phyloP scores from a whole-genome alignment of 2,113 vertebrate genomes.

The Phaethornis superciliosus region DNA sequence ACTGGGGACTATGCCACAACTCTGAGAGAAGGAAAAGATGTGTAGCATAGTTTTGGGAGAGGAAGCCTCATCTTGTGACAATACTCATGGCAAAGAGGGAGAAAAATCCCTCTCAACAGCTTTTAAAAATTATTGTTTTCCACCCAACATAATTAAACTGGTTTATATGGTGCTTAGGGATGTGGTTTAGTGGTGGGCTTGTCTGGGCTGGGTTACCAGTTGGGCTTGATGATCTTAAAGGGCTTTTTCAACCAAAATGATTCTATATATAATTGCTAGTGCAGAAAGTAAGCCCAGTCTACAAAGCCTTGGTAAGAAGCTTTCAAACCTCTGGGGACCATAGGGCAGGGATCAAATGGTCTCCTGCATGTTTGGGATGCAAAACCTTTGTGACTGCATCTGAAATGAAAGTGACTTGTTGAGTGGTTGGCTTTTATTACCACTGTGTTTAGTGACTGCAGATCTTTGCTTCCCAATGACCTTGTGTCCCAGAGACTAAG shows the following conservation, averaged over 20 bases:
- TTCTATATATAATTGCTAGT: neutral
- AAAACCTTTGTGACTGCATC: neutral
- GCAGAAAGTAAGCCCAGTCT: neutral
- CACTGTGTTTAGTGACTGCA: neutral
- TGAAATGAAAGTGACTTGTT: neutral
- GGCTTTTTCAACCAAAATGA: no score
- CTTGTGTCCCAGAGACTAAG: slow-evolving; percentile 25
- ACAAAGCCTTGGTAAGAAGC: neutral
- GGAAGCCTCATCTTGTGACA: neutral
- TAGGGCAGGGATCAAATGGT: neutral
- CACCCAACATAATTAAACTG: neutral
- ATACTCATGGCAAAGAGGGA: neutral
- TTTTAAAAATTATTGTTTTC: neutral
- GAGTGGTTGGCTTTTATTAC: neutral
- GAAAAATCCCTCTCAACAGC: neutral
- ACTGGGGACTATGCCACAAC: neutral
- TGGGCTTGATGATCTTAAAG: no score
- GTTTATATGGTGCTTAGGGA: neutral
- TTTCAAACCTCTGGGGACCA: neutral
- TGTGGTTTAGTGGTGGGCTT: no score
- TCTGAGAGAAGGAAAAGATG: neutral
- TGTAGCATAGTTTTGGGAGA: neutral
- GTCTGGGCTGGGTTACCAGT: no score
- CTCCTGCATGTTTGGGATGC: neutral
- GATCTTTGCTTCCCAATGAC: slow-evolving; percentile 5